Evolutionary conservation across 2,888 invertebrate genomes (phyloP), one percentile per base, ranked within the genome.

Genomic region (Meta bourneti): DNA sequence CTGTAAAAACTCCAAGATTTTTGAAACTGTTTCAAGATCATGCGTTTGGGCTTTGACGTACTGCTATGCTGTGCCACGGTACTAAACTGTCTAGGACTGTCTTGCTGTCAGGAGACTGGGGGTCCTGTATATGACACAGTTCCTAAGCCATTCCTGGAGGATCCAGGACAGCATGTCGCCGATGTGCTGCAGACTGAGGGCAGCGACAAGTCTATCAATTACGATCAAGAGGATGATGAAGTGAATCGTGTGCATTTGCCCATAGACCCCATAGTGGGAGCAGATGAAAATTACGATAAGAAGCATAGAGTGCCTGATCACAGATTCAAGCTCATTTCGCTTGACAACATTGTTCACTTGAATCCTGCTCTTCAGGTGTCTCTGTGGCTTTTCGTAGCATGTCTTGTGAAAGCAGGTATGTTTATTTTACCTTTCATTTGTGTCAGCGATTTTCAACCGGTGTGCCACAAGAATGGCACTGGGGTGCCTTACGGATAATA

Each of bases 321-420:
- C 48, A 79, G 91, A 49, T 92, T 92, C 49, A 92, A 89, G 51
- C 84, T 92, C 7, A 92, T 92, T 52, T 92, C 91, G 16, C 72
- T 92, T 52, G 91, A 92, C n/a, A 92, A 92, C 34, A 75, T 92
- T 13, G 91, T 92, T n/a, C 88, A 92, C n/a, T 61, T 92, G 78
- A 89, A 88, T 48, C 91, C 91, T 11, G 84, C 91, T 13, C 20
- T 88, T 20, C 83, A 88, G 54, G 89, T 92, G 51, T 79, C 91
- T 7, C 34, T 92, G 19, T 92, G 91, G 91, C 82, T 92, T 7
- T 84, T 92, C 49, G 75, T 89, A 1, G 83, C 80, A n/a, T 61
- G 83, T 19, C 71, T 92, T n/a, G 79, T 84, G 6, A 92, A 92
- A 92, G 54, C 80, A 80, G 91, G 91, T 92, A 70, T 83, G 91